These are phyloP conservation scores for Enteromius viviparus DNA, from an alignment of 2,797 vertebrate species.

Conservation along the genomic window DNA sequence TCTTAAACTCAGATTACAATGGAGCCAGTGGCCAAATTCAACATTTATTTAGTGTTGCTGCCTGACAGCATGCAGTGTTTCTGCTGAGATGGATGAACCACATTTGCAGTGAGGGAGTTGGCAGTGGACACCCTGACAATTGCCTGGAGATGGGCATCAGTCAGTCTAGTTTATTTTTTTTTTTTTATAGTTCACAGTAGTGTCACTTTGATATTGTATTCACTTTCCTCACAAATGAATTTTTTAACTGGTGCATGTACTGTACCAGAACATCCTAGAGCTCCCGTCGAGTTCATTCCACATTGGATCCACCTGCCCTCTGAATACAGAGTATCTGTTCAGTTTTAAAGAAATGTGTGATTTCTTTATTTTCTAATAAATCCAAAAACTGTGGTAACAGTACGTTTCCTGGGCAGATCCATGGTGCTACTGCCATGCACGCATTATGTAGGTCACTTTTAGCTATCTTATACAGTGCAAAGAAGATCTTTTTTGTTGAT, in stretches of 20 bases:
- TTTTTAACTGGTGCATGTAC: constrained; percentile 19
- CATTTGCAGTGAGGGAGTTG: constrained; percentile 41
- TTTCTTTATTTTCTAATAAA: background rate
- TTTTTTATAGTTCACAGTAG: constrained; percentile 43
- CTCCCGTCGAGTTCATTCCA: constrained; percentile 10
- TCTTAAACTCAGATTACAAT: constrained; percentile 38
- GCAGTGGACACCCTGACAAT: constrained; percentile 40
- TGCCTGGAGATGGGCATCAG: constrained; percentile 45
- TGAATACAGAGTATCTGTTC: constrained; percentile 9
- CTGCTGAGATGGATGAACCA: constrained; percentile 37
- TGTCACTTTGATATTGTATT: constrained; percentile 48
- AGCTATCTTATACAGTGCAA: background rate
- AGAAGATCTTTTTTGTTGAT: background rate
- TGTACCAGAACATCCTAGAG: constrained; percentile 24
- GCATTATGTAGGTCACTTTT: background rate
- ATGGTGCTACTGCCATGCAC: background rate
- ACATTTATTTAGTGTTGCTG: constrained; percentile 48
- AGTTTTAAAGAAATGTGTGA: background rate
- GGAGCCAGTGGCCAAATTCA: constrained; percentile 45
- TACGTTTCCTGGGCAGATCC: background rate
- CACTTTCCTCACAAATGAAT: constrained; percentile 20
- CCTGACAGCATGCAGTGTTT: constrained; percentile 42
- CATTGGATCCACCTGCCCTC: background rate
- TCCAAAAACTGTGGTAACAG: background rate
- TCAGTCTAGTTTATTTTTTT: constrained; percentile 38